A percentile compares a stretch with the other conserved stretches of the same genome.
phyloP scores from a whole-genome alignment of 2,113 vertebrate genomes.

The Rhabdornis inornatus region DNA sequence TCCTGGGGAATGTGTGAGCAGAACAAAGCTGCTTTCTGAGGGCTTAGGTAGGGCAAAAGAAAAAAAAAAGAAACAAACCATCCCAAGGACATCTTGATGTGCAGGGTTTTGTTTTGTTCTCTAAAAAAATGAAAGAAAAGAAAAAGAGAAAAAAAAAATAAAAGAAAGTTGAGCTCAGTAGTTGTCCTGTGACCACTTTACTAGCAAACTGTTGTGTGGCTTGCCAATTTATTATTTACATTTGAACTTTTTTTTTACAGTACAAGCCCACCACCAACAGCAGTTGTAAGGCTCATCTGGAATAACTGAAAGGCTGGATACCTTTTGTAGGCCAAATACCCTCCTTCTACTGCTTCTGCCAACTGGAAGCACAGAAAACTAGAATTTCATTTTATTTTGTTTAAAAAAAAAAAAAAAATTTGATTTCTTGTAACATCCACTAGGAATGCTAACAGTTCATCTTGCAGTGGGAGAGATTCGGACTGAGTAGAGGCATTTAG shows the following conservation, averaged over 20 bases:
- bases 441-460: slow-evolving; percentile 94
- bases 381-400: slow-evolving; percentile 82
- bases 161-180: slow-evolving; percentile 17
- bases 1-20: slow-evolving; percentile 34
- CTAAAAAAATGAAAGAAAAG: background rate
- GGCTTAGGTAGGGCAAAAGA: background rate
- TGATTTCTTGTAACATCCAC: slow-evolving; percentile 85
- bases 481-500: slow-evolving; percentile 80
- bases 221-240: slow-evolving; percentile 73
- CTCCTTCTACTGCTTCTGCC: slow-evolving; percentile 80
- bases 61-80: background rate
- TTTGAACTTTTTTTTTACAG: slow-evolving; percentile 77
- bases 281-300: slow-evolving; percentile 91
- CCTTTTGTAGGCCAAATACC: slow-evolving; percentile 76
- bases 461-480: slow-evolving; percentile 85
- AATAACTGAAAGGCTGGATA: slow-evolving; percentile 84
- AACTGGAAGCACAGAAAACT: slow-evolving; percentile 85
- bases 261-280: slow-evolving; percentile 98
- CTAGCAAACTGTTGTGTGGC: slow-evolving; percentile 66
- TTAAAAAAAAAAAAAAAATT: slow-evolving; percentile 66
- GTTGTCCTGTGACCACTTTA: slow-evolving; percentile 65
- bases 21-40: slow-evolving; percentile 3
- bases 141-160: background rate
- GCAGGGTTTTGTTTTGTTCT: slow-evolving; percentile 29
- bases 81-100: slow-evolving; percentile 36